Base-by-base conservation (phyloP, 2,888 invertebrate genomes). In the Apodemia mormo region DNA sequence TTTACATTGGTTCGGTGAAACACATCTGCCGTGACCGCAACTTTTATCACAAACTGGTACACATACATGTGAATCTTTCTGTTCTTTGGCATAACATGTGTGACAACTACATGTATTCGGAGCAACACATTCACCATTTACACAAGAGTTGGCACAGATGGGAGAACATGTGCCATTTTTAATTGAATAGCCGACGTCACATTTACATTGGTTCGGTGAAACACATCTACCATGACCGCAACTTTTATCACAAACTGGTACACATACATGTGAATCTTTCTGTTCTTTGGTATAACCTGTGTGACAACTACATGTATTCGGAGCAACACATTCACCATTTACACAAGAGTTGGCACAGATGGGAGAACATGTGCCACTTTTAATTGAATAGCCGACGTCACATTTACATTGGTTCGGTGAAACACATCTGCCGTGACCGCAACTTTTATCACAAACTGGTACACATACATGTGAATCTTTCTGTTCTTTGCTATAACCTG, bases 211-310 rank as follows among this genome's bases (percentile, higher is more conserved):
- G n/a, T n/a, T n/a, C 1, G 80, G 80, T 9, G 76, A 80, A 2
- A 80, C 56, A 49, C 87, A 86, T 12, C 49, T 71, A 3, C 81
- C 80, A 67, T 85, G 81, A 1, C 72, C 33, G 71, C 75, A 83
- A 1, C 70, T 52, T 2, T 72, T 69, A 7, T 70, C 65, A 72
- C 82, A 83, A 6, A 74, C 61, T 1, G 85, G 85, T 6, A 9
- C 22, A n/a, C n/a, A n/a, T n/a, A n/a, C n/a, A n/a, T n/a, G 22
- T n/a, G n/a, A n/a, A 56, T 56, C 14, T 56, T 29, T 2, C 9
- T 29, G 10, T 22, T 56, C 9, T 10, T 56, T 22, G 10, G 10
- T 10, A n/a, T 56, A 56, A 8, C 10, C 29, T 9, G 2, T 29
- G 2, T 29, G 4, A 56, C 56, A 56, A 22, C 5, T 56, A 56